Evolutionary conservation across 2,113 vertebrate species (phyloP), one percentile per base, ranked within the genome.

Genomic region (Perccottus glenii): DNA sequence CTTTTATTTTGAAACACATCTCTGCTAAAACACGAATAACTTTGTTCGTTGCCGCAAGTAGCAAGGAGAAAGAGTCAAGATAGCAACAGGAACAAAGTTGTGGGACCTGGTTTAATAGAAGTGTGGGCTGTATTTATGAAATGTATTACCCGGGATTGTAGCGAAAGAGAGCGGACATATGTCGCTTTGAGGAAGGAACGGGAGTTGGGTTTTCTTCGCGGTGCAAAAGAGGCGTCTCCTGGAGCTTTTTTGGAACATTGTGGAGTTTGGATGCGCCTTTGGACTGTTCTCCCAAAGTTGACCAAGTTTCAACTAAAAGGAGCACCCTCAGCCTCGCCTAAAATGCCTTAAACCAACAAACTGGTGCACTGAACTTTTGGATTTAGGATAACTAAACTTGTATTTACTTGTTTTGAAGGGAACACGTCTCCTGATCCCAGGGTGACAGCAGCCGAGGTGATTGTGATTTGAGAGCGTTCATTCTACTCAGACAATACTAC

Each of bases 11-110:
- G 73, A 85, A 80, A 1, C 6, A 9, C 3, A 14, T 32, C 76
- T 85, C 75, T 65, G 60, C 1, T 59, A 0, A 7, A 15, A 4
- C 12, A 3, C 0, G 10, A 15, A 32, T 36, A 27, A 35, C 16
- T 14, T 0, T 0, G 8, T 73, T 80, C 56, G 0, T 46, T 12
- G 40, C 7, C 27, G 60, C 3, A 0, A 42, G 70, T 57, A 27
- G 63, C 72, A 59, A 73, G 57, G 79, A 71, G 57, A 82, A 80
- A 66, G 61, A 80, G 79, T 75, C 49, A 73, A 85, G 72, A 68
- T 76, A 83, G 83, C 87, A 82, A 83, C 85, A 87, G 88, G 87
- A 91, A 89, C 87, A 90, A 92, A 92, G 88, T 92, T 92, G 84
- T 66, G 84, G 77, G 75, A 84, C 80, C 42, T 60, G 73, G 56